Conservation (phyloP, 1,140 invertebrate genomes). For the Camponotus pennsylvanicus region DNA sequence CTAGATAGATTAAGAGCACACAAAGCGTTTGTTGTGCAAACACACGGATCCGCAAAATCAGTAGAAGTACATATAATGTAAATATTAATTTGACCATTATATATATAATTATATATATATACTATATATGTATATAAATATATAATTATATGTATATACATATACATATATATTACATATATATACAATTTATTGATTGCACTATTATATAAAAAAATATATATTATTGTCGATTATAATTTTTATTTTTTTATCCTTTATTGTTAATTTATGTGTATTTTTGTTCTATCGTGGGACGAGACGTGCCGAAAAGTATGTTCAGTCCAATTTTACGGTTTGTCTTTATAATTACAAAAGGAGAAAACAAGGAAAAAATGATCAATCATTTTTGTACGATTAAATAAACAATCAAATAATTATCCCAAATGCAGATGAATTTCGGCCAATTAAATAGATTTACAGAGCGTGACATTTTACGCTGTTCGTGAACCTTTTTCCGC, state of each 20-base stretch:
- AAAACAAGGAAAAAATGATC: background rate
- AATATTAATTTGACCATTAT: constrained; percentile 82
- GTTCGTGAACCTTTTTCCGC: constrained; percentile 11
- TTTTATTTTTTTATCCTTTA: constrained; percentile 76
- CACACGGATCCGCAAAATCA: constrained; percentile 72
- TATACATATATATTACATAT: constrained; percentile 73
- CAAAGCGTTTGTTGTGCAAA: constrained; percentile 70
- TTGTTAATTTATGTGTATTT: constrained; percentile 61
- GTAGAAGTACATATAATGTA: constrained; percentile 83
- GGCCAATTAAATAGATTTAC: constrained; percentile 14
- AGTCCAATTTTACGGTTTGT: background rate
- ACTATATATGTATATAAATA: constrained; percentile 37
- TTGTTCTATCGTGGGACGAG: constrained; percentile 12
- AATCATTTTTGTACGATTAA: constrained; percentile 24
- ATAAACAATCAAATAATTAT: constrained; percentile 55
- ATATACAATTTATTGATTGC: constrained; percentile 80
- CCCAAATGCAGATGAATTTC: constrained; percentile 25
- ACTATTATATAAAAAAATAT: constrained; percentile 81
- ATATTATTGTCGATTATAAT: constrained; percentile 82
- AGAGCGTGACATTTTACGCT: constrained; percentile 2
- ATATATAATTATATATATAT: constrained; percentile 72
- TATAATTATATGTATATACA: constrained; percentile 58
- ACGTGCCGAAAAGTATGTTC: background rate
- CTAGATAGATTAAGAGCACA: constrained; percentile 72
- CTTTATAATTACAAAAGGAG: background rate